Conservation (phyloP, 1,140 invertebrate genomes). For the Hirudo medicinalis region DNA sequence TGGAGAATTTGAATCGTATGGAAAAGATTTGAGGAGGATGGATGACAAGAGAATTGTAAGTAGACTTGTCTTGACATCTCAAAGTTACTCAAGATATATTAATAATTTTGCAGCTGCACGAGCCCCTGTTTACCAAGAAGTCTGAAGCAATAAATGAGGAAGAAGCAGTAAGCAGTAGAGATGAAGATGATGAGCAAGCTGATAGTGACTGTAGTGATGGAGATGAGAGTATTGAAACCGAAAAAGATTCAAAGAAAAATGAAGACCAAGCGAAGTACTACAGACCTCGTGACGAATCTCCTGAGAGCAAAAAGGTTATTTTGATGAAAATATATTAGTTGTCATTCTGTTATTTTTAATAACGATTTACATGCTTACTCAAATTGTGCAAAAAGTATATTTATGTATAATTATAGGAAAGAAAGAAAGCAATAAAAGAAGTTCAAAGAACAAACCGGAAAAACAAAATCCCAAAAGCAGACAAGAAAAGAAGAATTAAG, state of each 20-base stretch:
- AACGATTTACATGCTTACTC: not conserved
- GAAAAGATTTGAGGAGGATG: not conserved
- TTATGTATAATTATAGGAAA: constrained; percentile 30
- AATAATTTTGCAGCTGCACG: not conserved
- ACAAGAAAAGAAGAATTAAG: constrained; percentile 65
- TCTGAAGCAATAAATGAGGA: constrained; percentile 40
- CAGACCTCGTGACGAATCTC: constrained; percentile 70
- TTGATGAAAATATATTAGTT: too few species aligned
- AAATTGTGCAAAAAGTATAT: constrained; percentile 10
- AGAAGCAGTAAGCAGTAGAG: constrained; percentile 27
- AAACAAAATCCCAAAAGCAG: constrained; percentile 81
- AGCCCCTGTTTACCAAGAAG: not conserved
- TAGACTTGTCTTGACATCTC: not conserved
- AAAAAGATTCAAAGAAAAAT: constrained; percentile 47
- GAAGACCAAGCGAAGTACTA: constrained; percentile 39
- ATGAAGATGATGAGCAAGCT: constrained; percentile 25
- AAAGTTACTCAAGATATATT: not conserved
- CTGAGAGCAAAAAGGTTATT: constrained; percentile 62
- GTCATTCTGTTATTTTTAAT: constrained; percentile 14
- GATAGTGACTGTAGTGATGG: constrained; percentile 27
- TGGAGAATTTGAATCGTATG: constrained; percentile 6
- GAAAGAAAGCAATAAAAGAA: constrained; percentile 48
- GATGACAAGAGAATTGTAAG: not conserved
- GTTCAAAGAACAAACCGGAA: constrained; percentile 79
- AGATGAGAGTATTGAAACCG: constrained; percentile 29